Evolutionary conservation across 2,888 invertebrate genomes (phyloP), one percentile per base, ranked within the genome.

Genomic region (Cataglyphis livida): DNA sequence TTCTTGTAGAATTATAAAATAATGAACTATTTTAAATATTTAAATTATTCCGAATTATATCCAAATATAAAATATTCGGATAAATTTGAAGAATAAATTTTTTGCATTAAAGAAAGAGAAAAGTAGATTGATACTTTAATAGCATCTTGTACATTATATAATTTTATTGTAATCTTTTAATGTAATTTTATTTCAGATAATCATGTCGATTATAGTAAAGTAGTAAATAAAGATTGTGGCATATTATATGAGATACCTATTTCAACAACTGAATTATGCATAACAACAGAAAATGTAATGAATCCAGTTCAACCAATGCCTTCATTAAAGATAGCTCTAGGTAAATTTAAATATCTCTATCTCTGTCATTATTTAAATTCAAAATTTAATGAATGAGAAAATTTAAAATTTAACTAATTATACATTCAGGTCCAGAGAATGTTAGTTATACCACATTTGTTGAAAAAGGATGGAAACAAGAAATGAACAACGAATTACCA

Each of bases 381-480:
- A 7, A 51, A 51, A 51, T 51, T n/a, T 51, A n/a, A 4, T 74
- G 18, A 68, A 1, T 57, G 7, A 25, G 35, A 18, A 59, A 57
- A n/a, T 38, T 68, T 5, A 6, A 76, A 68, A 35, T n/a, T 28
- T 44, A 41, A 74, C 21, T 82, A 51, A 51, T 71, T 76, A 59
- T 41, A 59, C 41, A 38, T 81, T 10, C 21, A 95, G 95, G 95
- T 64, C 97, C 96, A 70, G 94, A 95, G 93, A 92, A 94, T 38
- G 95, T 96, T 35, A 95, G 95, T 81, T 97, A 97, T 88, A 93
- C 95, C 7, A 96, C 96, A 84, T 97, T 97, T 93, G 95, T 97
- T 0, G 94, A 95, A 0, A 96, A 97, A 93, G 97, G 97, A 38
- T 97, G 97, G 96, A 95, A 95, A 85, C 94, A 96, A 57, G 94